Base-by-base conservation (phyloP, 2,113 vertebrate genomes). In the Ahaetulla prasina region DNA sequence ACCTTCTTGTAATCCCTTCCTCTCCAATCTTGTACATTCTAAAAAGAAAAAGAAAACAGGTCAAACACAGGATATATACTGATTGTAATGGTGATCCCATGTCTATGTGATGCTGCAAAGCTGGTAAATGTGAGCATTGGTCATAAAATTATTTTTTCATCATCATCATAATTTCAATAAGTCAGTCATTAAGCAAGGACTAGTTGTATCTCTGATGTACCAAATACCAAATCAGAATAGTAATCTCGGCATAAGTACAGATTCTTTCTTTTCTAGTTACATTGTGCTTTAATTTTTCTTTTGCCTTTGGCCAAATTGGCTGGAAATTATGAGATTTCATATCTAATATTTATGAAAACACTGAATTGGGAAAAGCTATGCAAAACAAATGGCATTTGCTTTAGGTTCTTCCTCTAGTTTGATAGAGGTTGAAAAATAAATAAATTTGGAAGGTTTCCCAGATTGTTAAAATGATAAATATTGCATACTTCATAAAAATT, bases 381-480 rank as follows among this genome's bases (percentile, higher is more conserved):
- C n/a, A 14, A 22, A 20, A 7, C 12, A 16, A 8, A 93, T 20
- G 25, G 54, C 63, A n/a, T 63, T 23, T 49, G 92, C 35, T 50
- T 94, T 74, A 14, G 1, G 47, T 94, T 94, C 90, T 87, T 53
- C 93, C n/a, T 92, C 49, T 84, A 23, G 30, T 87, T 68, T 63
- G 54, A 39, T 4, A 60, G 74, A 22, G 93, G 49, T 90, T 68
- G 49, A 55, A 92, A 43, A 92, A 92, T 92, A 63, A 63, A 63
- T 63, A 63, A n/a, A n/a, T 91, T 95, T 60, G 92, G 47, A 39
- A 85, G 30, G 60, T 93, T 7, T 10, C 47, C 93, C 74, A 88
- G 94, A 89, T 84, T 91, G 63, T 90, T 88, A 92, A 16, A 91
- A 94, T 80, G 14, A 90, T 91, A 47, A 89, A 30, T 92, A 43